Base-by-base conservation (phyloP, 1,140 invertebrate species). In the Leptonema lineaticorne region DNA sequence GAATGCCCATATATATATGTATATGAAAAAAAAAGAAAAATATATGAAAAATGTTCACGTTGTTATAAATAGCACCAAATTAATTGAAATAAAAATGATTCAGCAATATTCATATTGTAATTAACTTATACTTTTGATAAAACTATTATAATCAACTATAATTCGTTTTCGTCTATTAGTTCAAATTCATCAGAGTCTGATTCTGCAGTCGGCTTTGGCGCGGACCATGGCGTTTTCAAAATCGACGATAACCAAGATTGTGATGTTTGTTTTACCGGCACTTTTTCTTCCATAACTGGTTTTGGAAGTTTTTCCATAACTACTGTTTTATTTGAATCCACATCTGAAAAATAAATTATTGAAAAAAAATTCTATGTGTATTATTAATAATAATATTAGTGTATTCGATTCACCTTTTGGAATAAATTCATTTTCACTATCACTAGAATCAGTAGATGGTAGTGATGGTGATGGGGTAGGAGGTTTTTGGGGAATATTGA, bases 131-230 rank as follows among this genome's bases (percentile, higher is more conserved):
- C n/a, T n/a, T n/a, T n/a, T n/a, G n/a, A n/a, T n/a, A n/a, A n/a
- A n/a, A n/a, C n/a, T n/a, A n/a, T n/a, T n/a, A n/a, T n/a, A n/a
- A n/a, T 18, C 1, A 66, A 69, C 70, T 72, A 72, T 72, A 72
- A 72, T 50, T 72, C 67, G 14, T 69, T 62, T 8, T 50, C 60
- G 37, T 66, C 63, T 27, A 72, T 66, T 11, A 72, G 63, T 37
- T 72, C 70, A 26, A 72, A 72, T 30, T 69, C 70, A 45, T 71
- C 69, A 4, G 70, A 69, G 45, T 72, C 70, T 16, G 67, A 68
- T 14, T 72, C 70, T 8, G 26, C 26, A 9, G 14, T 29, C 8
- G 56, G 57, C 0, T 11, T 62, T 46, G 9, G 67, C 67, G 1
- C 48, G 7, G 6, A 22, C 53, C 24, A 63, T 20, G 33, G 11